Percentiles rank a stretch among this genome's conserved stretches.
These are phyloP conservation scores for Halocynthia aurantium DNA, from an alignment of 23 tunicate species.

Conservation along the genomic window DNA sequence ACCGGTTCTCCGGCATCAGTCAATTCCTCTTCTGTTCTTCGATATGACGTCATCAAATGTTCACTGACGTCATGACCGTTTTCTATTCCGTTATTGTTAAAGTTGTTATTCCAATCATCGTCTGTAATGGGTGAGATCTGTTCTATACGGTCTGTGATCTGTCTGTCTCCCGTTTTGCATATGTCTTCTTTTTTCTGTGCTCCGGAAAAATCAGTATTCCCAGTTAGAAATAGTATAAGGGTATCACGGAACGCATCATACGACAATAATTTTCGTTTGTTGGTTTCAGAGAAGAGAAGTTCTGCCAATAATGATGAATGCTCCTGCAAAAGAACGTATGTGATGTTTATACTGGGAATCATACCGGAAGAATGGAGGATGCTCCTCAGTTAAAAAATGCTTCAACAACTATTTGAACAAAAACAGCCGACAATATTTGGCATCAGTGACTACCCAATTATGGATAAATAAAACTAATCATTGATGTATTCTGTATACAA, in stretches of 20 bases:
- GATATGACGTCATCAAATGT: not conserved
- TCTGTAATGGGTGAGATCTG: not conserved
- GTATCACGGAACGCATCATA: slow-evolving; percentile 17
- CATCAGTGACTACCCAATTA: too few species aligned
- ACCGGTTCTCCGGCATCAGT: not conserved
- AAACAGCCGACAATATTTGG: too few species aligned
- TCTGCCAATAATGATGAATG: not conserved
- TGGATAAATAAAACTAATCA: too few species aligned
- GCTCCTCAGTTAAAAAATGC: too few species aligned
- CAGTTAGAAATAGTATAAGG: not conserved
- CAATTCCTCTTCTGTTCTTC: not conserved
- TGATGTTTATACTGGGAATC: too few species aligned
- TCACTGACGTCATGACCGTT: not conserved
- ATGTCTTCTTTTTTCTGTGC: not conserved
- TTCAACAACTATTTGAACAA: too few species aligned
- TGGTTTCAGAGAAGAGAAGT: not conserved
- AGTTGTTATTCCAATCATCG: slow-evolving; percentile 5
- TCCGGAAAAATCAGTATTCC: not conserved
- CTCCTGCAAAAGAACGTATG: not conserved
- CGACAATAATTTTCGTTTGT: slow-evolving; percentile 5
- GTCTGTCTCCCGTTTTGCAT: not conserved
- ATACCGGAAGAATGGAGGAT: too few species aligned
- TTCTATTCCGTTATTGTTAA: not conserved
- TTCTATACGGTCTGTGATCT: too few species aligned
- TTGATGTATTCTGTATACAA: too few species aligned